A percentile compares a stretch with the other conserved stretches of the same genome.
These are phyloP conservation scores for Nasonia oneida DNA, from an alignment of 2,888 invertebrate species.

Conservation along the genomic window DNA sequence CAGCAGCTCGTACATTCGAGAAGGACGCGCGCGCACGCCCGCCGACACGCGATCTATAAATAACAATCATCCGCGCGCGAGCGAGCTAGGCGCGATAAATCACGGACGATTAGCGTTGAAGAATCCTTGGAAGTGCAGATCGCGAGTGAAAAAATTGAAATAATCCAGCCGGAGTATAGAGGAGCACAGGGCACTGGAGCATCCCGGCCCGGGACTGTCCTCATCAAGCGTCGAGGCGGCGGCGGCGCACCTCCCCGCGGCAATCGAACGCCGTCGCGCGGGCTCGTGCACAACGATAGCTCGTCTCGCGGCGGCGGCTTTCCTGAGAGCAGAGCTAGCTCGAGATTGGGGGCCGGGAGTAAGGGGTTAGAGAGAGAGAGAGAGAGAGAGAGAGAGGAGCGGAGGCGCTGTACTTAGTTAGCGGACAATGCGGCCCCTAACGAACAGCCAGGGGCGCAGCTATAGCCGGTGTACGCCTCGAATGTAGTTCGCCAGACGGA, in stretches of 20 bases:
- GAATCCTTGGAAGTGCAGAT: background rate
- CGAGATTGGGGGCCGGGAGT: conserved; percentile 9
- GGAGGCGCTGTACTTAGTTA: conserved; percentile 78
- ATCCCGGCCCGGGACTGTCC: background rate
- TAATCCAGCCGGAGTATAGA: background rate
- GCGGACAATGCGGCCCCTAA: conserved; percentile 79
- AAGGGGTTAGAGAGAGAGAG: conserved; percentile 35
- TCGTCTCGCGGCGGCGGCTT: background rate
- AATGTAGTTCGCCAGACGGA: conserved; percentile 67
- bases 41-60: background rate
- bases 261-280: conserved; percentile 19
- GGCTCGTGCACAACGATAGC: background rate
- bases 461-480: background rate
- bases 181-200: background rate
- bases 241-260: background rate
- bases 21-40: background rate
- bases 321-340: background rate
- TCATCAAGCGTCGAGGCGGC: conserved; percentile 1
- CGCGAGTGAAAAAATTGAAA: background rate
- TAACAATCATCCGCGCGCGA: background rate
- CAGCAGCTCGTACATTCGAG: too few relatives aligned
- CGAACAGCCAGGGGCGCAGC: conserved; percentile 77
- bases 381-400: background rate
- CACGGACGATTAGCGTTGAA: background rate
- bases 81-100: background rate